Evolutionary conservation across 2,888 invertebrate species (phyloP).

Genomic region (Proisotoma minuta): DNA sequence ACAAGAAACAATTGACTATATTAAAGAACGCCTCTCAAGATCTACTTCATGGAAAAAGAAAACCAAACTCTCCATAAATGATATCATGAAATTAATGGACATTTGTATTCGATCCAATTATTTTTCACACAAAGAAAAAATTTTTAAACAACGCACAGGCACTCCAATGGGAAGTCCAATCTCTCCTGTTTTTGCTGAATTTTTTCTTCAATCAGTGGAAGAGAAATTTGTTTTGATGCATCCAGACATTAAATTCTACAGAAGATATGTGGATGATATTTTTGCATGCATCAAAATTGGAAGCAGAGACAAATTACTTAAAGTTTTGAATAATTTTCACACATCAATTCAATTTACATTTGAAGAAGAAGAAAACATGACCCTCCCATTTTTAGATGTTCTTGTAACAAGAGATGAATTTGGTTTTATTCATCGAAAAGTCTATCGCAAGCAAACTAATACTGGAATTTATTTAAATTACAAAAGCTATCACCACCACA

Average conservation of each 20-base stretch:
- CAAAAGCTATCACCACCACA: conserved; percentile 3
- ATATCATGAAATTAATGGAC: not conserved
- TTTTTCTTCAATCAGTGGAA: not conserved
- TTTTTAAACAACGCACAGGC: not conserved
- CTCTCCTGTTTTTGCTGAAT: conserved; percentile 1
- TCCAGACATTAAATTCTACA: conserved; percentile 7
- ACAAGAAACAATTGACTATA: not conserved
- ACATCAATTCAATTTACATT: conserved; percentile 11
- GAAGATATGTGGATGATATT: conserved; percentile 18
- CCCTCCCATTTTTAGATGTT: conserved; percentile 16
- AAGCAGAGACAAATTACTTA: not conserved
- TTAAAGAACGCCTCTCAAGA: not conserved
- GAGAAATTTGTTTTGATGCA: not conserved
- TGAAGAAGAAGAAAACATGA: conserved; percentile 15
- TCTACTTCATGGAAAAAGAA: not conserved
- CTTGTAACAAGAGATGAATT: not conserved
- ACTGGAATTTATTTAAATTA: conserved; percentile 18
- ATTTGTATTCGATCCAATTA: not conserved
- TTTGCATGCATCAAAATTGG: not conserved
- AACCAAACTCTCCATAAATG: conserved; percentile 1
- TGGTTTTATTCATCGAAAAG: not conserved
- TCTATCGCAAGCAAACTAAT: conserved; percentile 18
- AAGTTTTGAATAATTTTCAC: conserved; percentile 3
- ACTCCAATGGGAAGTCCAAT: not conserved
- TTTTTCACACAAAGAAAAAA: not conserved